phyloP scores from a whole-genome alignment of 2,797 vertebrate species.

The Varecia variegata region DNA sequence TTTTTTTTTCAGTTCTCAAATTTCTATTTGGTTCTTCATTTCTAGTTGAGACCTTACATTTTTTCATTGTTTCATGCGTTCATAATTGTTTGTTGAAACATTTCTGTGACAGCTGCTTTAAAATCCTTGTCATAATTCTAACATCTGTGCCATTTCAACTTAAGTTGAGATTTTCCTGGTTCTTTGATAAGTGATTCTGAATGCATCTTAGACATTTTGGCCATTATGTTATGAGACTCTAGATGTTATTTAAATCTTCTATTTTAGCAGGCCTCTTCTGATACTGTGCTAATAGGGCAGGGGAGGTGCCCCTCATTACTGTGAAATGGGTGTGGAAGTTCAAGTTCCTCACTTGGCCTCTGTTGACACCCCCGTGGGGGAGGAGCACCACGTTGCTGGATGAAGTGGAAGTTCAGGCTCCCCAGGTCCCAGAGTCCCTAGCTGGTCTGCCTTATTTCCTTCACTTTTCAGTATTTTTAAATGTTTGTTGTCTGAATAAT shows the following conservation, averaged over 20 bases:
- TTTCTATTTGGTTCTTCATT: neutral
- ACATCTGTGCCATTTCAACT: neutral
- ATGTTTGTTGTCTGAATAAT: neutral
- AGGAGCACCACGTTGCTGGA: neutral
- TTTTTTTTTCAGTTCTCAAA: neutral
- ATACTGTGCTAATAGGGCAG: neutral
- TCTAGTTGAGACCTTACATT: neutral
- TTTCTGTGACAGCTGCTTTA: neutral
- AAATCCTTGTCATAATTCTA: neutral
- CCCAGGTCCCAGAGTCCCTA: neutral
- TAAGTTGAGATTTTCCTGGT: neutral
- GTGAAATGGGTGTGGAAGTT: neutral
- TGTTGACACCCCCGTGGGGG: neutral
- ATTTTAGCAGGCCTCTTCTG: neutral
- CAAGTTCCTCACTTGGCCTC: neutral
- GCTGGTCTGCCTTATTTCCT: neutral
- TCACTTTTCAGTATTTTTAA: neutral
- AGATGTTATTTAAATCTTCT: neutral
- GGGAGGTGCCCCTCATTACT: neutral
- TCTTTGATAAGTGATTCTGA: neutral
- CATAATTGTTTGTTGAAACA: neutral
- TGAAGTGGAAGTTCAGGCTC: neutral
- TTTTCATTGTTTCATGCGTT: neutral
- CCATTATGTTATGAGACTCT: neutral
- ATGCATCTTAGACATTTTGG: neutral